Evolutionary conservation across 2,888 invertebrate genomes (phyloP), one percentile per base, ranked within the genome.

Genomic region (Calliscelio sp.): DNA sequence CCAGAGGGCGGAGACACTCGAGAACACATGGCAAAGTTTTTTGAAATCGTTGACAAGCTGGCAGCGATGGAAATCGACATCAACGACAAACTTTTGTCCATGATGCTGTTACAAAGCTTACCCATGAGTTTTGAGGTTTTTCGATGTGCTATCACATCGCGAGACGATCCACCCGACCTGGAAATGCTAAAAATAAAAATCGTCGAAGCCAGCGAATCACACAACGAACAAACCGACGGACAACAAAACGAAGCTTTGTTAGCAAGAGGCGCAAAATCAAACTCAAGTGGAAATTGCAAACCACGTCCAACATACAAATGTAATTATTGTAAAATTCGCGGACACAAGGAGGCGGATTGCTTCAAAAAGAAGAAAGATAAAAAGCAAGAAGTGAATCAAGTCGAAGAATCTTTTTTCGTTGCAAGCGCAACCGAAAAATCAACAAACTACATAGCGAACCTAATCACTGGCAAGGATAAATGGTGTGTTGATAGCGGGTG

Each of bases 21-120:
- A 16, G 32, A 24, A 4, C 32, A 57, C 32, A 20, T 57, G 2
- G 28, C 28, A 16, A 14, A 32, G 11, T 57, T 28, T 32, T 57
- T 57, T n/a, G 57, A 57, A 14, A 57, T 22, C 2, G 57, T 57
- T 14, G 57, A 57, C 57, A 32, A 32, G 16, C n/a, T 57, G 7
- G 16, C 28, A 18, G 16, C 28, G 32, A 25, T 57, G 16, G 18
- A 57, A 2, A 22, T 57, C 3, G 32, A 57, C 16, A 28, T 57
- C 16, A n/a, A 57, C 18, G 7, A 32, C 16, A 18, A 57, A 2
- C 18, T 57, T 7, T 25, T 57, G 7, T 25, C 57, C 18, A 25
- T 57, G 16, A 25, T 57, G 57, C 32, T 57, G 8, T 32, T 57
- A 32, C 32, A 32, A 28, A 57, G 57, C 14, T 18, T 57, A 18